Evolutionary conservation across 1,140 invertebrate species (phyloP).

Genomic region (Drosophila cardini): DNA sequence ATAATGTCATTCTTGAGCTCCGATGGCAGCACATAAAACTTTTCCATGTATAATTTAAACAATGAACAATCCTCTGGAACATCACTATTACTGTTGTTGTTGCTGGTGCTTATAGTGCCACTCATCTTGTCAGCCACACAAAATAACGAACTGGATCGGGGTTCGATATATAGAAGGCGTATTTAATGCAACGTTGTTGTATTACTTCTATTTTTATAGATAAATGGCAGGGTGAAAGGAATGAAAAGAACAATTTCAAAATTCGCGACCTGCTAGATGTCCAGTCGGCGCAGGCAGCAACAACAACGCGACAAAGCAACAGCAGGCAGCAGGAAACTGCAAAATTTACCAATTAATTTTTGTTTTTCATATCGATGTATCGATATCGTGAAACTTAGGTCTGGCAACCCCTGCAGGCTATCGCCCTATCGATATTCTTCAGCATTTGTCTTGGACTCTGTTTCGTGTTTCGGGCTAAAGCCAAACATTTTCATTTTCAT

Average conservation of each 20-base stretch:
- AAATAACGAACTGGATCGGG: slow-evolving; percentile 29
- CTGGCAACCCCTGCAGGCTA: neutral
- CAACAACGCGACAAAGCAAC: slow-evolving; percentile 54
- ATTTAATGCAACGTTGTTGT: neutral
- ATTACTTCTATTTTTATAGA: slow-evolving; percentile 6
- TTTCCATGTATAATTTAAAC: slow-evolving; percentile 73
- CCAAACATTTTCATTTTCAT: slow-evolving; percentile 58
- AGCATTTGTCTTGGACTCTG: slow-evolving; percentile 32
- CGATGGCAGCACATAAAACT: slow-evolving; percentile 71
- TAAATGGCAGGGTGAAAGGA: slow-evolving; percentile 18
- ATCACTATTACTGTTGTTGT: slow-evolving; percentile 10
- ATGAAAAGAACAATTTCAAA: slow-evolving; percentile 42
- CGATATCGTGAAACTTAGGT: neutral
- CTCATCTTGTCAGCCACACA: slow-evolving; percentile 39
- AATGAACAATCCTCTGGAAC: slow-evolving; percentile 23
- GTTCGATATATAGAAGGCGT: slow-evolving; percentile 16
- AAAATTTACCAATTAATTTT: slow-evolving; percentile 38
- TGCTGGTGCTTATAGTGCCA: slow-evolving; percentile 19
- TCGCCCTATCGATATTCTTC: slow-evolving; percentile 14
- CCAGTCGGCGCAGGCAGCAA: slow-evolving; percentile 43
- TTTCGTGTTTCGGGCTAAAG: slow-evolving; percentile 50
- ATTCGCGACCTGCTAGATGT: slow-evolving; percentile 46
- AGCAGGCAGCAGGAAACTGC: slow-evolving; percentile 49
- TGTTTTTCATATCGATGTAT: slow-evolving; percentile 1
- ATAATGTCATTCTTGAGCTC: slow-evolving; percentile 81